Evolutionary conservation across 2,113 vertebrate genomes (phyloP), one percentile per base, ranked within the genome.

Genomic region (Psettodes erumei): DNA sequence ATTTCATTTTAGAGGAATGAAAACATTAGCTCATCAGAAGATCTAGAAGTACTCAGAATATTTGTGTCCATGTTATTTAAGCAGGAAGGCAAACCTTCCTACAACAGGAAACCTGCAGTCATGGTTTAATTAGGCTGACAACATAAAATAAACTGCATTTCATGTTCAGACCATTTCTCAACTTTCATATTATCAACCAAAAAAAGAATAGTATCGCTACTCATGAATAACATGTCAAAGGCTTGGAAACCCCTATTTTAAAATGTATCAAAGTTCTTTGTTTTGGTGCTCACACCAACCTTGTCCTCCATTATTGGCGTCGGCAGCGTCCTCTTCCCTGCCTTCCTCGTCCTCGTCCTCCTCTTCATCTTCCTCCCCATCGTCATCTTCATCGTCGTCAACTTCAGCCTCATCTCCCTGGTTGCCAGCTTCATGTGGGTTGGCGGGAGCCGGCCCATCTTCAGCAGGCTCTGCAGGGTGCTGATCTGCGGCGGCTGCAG

Each of bases 291-390:
- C 8, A 10, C 3, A 43, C 56, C 30, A 28, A 98, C 96, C 97
- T 93, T 96, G 96, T 68, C 94, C 96, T 78, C 95, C 96, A 66
- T 98, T 96, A 84, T 97, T 97, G 77, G 89, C 96, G 54, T 97
- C 96, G 2, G 91, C 97, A 9, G 91, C 96, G 59, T 97, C 98
- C 76, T 97, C 96, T n/a, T 94, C 95, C 8, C 94, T 95, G 1
- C 91, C 96, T 15, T 97, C 96, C 3, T 97, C 97, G 10, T 95
- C 96, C 0, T 95, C 96, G 2, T 97, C 96, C 48, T 97, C 97
- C 3, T 98, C 96, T 6, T 97, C 97, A 0, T 98, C 96, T 19
- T 96, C 97, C 0, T 95, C 93, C 19, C 78, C 80, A 0, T 80
- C 84, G 0, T 83, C 84, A 0, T 82, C 85, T 0, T 88, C 83